Conservation (phyloP, 2,888 invertebrate genomes). For the Crocallis elinguaria region DNA sequence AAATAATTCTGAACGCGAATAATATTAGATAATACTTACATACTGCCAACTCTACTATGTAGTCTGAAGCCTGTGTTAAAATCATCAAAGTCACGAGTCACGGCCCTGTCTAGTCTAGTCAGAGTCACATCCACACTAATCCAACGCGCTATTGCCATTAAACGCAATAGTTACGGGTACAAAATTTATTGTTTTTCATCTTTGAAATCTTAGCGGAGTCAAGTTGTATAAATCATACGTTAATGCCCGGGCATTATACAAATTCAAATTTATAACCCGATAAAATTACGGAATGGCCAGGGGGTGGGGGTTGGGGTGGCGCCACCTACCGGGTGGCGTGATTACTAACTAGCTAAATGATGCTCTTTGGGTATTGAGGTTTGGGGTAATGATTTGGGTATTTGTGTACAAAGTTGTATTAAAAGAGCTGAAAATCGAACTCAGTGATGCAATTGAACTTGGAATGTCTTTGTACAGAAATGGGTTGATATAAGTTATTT, state of each 20-base stretch:
- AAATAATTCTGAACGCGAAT: too few relatives aligned
- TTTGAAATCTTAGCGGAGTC: constrained; percentile 85
- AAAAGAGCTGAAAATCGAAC: too few relatives aligned
- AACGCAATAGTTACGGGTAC: constrained; percentile 81
- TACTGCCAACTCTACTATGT: too few relatives aligned
- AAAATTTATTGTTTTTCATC: constrained; percentile 85
- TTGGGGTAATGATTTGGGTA: constrained; percentile 3
- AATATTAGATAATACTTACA: too few relatives aligned
- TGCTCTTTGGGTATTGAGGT: constrained; percentile 49
- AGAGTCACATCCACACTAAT: constrained; percentile 55
- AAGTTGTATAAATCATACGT: constrained; percentile 84
- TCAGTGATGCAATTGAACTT: too few relatives aligned
- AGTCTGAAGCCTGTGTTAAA: too few relatives aligned
- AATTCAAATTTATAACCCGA: constrained; percentile 86
- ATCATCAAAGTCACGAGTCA: too few relatives aligned
- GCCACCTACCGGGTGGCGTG: constrained; percentile 32
- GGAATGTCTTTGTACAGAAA: too few relatives aligned
- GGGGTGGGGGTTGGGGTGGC: constrained; percentile 34
- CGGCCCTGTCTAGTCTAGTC: too few relatives aligned
- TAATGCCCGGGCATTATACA: constrained; percentile 83
- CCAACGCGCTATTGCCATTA: constrained; percentile 60
- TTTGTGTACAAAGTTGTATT: background rate
- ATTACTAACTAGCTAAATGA: constrained; percentile 65
- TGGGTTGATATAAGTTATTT: too few relatives aligned
- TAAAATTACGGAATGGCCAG: constrained; percentile 82